phyloP scores from a whole-genome alignment of 2,888 invertebrate species.

The Caenorhabditis doughertyi region DNA sequence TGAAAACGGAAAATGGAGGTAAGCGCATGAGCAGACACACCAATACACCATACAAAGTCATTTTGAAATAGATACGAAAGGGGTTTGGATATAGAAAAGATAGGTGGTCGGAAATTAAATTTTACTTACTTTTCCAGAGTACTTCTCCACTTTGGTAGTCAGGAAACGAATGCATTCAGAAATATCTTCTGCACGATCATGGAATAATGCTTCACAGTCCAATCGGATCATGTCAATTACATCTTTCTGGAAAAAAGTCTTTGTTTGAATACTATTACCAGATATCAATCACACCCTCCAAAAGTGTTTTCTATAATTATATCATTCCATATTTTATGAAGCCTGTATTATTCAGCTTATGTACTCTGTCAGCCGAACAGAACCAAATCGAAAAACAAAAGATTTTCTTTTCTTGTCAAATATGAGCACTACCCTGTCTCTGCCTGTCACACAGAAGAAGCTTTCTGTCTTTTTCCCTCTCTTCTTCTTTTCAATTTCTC shows the following conservation, averaged over 20 bases:
- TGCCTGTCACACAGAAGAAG: conserved; percentile 51
- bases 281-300: no score
- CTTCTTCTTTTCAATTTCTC: neutral
- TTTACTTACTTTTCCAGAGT: conserved; percentile 67
- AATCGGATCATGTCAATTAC: conserved; percentile 69
- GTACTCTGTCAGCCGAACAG: conserved; percentile 23
- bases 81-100: neutral
- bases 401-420: conserved; percentile 45
- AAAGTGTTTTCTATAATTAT: no score
- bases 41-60: conserved; percentile 25
- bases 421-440: conserved; percentile 32
- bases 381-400: conserved; percentile 41
- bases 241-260: conserved; percentile 67
- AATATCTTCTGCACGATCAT: conserved; percentile 68
- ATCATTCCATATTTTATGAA: no score
- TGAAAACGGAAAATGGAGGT: conserved; percentile 44
- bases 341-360: conserved; percentile 16
- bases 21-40: conserved; percentile 33
- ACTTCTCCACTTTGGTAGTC: conserved; percentile 70
- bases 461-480: neutral
- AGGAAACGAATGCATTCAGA: conserved; percentile 67
- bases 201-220: conserved; percentile 72
- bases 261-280: no score
- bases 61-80: conserved; percentile 44
- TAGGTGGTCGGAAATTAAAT: no score